Evolutionary conservation across 35 echinoderm and acorn worm species (phyloP).

Genomic region (Chiridota heheva): DNA sequence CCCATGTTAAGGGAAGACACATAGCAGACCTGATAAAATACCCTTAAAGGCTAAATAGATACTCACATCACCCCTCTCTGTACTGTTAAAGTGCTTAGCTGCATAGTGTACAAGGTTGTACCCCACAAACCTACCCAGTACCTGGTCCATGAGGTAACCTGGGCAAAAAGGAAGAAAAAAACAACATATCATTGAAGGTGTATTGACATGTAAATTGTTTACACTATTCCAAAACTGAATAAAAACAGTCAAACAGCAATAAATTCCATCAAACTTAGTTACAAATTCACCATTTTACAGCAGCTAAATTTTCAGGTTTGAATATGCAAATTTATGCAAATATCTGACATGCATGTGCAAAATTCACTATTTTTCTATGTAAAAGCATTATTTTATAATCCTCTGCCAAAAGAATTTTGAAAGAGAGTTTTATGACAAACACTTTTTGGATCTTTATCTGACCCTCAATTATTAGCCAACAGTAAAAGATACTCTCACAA

Average conservation of each 20-base stretch:
- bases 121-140: slow-evolving; percentile 99
- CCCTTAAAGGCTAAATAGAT: too few relatives aligned
- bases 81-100: slow-evolving; percentile 85
- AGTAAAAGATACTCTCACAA: too few relatives aligned
- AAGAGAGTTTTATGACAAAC: too few relatives aligned
- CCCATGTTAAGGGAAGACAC: too few relatives aligned
- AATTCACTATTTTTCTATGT: too few relatives aligned
- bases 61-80: slow-evolving; percentile 91
- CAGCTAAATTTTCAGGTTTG: not conserved
- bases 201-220: not conserved
- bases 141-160: slow-evolving; percentile 92
- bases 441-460: too few relatives aligned
- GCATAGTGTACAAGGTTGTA: slow-evolving; percentile 93
- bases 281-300: too few relatives aligned
- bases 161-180: slow-evolving; percentile 7
- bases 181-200: not conserved
- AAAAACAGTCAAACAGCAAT: not conserved
- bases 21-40: too few relatives aligned
- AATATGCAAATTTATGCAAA: not conserved
- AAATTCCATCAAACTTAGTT: too few relatives aligned
- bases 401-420: too few relatives aligned
- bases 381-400: too few relatives aligned
- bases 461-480: too few relatives aligned
- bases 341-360: not conserved
- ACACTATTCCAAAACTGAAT: not conserved